phyloP scores from a whole-genome alignment of 2,888 invertebrate species.

The Lycophotia porphyrea region DNA sequence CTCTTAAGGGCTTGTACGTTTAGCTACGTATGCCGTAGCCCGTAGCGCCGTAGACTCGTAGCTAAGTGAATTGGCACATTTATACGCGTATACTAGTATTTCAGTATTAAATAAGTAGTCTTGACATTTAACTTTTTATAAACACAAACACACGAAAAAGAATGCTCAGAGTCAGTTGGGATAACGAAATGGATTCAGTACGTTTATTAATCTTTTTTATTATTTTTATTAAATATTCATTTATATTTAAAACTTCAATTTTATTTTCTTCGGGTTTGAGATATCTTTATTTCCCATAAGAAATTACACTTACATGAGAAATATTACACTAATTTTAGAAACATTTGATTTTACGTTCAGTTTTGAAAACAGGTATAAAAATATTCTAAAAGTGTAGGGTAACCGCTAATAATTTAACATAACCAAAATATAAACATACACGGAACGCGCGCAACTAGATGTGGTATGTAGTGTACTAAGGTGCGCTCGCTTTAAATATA shows the following conservation, averaged over 20 bases:
- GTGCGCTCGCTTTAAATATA: too few species aligned
- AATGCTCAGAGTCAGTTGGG: background rate
- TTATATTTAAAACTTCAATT: background rate
- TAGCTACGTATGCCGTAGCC: conserved; percentile 12
- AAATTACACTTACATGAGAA: too few species aligned
- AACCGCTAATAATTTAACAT: too few species aligned
- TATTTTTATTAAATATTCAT: background rate
- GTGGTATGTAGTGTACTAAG: too few species aligned
- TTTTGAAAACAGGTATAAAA: too few species aligned
- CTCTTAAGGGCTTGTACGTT: conserved; percentile 9
- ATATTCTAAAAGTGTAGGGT: too few species aligned
- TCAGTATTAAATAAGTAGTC: background rate
- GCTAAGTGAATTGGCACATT: background rate
- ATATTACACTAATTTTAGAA: too few species aligned
- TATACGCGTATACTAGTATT: background rate
- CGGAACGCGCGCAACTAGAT: too few species aligned
- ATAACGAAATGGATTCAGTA: background rate
- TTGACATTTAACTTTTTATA: background rate
- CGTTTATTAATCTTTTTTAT: background rate
- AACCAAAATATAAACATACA: too few species aligned
- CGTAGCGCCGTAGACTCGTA: conserved; percentile 20
- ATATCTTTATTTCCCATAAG: too few species aligned
- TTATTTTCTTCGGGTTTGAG: background rate
- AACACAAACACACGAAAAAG: background rate
- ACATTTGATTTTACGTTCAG: too few species aligned